These are phyloP conservation scores for Tachysurus fulvidraco DNA, from an alignment of 2,113 vertebrate genomes.

Conservation along the genomic window DNA sequence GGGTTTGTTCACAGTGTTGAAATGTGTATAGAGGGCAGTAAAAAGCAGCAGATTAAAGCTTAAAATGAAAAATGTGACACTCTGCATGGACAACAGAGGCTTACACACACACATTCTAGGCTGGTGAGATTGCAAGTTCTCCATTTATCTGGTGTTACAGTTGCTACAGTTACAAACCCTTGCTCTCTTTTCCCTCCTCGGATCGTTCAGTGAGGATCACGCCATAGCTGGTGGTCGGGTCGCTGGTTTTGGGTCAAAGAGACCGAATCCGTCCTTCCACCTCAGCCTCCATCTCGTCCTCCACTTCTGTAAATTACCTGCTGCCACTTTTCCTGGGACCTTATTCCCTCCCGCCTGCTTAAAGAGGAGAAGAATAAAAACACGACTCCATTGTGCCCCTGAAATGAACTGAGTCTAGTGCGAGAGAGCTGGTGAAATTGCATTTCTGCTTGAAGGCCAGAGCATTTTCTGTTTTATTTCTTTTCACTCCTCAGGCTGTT, in stretches of 20 bases:
- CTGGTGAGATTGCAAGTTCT: not conserved
- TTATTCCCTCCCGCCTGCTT: slow-evolving; percentile 64
- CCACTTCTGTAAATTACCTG: slow-evolving; percentile 68
- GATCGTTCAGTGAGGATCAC: slow-evolving; percentile 13
- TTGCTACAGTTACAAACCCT: not conserved
- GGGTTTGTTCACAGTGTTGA: no score
- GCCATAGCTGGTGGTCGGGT: slow-evolving; percentile 45
- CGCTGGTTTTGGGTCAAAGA: slow-evolving; percentile 32
- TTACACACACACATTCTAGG: not conserved
- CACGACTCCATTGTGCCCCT: slow-evolving; percentile 61
- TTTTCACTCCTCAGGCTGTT: slow-evolving; percentile 54
- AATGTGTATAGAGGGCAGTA: not conserved
- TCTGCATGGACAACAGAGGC: not conserved
- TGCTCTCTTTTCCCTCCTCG: not conserved
- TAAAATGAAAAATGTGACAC: no score
- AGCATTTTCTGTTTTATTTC: slow-evolving; percentile 54
- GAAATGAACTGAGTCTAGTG: slow-evolving; percentile 64
- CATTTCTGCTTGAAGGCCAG: slow-evolving; percentile 75
- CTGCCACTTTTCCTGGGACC: slow-evolving; percentile 60
- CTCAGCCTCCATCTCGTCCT: slow-evolving; percentile 45
- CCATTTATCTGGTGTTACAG: not conserved
- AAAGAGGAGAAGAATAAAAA: slow-evolving; percentile 57
- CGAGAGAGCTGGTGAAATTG: slow-evolving; percentile 76
- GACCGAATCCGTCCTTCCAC: slow-evolving; percentile 32
- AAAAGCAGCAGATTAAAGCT: not conserved